These are phyloP conservation scores for Paraplagusia blochii DNA, from an alignment of 2,113 vertebrate species.

Conservation along the genomic window DNA sequence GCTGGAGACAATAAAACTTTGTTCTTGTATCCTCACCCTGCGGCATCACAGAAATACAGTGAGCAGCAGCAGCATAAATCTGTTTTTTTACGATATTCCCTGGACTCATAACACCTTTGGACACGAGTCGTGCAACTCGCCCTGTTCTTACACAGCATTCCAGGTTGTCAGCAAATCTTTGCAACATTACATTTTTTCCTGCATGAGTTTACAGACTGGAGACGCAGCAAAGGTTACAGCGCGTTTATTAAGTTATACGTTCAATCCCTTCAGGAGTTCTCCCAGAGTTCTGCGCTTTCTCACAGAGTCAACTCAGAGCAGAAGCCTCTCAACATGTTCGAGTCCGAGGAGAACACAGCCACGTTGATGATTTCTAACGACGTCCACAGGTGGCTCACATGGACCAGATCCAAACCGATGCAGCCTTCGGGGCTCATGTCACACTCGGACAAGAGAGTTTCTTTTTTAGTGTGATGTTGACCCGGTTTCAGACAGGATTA, in stretches of 20 bases:
- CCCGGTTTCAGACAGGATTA: no score
- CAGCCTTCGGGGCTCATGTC: no score
- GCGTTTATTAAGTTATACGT: background rate
- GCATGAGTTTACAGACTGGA: background rate
- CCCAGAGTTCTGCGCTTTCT: no score
- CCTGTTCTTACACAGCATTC: background rate
- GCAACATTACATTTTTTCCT: background rate
- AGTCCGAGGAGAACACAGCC: no score
- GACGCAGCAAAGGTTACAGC: background rate
- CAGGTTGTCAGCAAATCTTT: background rate
- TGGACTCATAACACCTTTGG: background rate
- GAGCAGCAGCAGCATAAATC: background rate
- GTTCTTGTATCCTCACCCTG: background rate
- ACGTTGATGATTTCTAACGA: no score
- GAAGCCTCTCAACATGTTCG: no score
- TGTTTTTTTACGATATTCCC: background rate
- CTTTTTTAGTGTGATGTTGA: no score
- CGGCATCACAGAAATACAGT: background rate
- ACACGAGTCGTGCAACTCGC: no score
- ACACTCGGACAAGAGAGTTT: no score
- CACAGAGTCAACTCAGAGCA: no score
- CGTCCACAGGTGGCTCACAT: no score
- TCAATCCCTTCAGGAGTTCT: background rate
- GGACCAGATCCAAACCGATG: no score
- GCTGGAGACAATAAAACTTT: slow-evolving; percentile 6